Conservation (phyloP, 37 sponge, comb jelly and placozoan genomes). For the Hormiphora californensis region DNA sequence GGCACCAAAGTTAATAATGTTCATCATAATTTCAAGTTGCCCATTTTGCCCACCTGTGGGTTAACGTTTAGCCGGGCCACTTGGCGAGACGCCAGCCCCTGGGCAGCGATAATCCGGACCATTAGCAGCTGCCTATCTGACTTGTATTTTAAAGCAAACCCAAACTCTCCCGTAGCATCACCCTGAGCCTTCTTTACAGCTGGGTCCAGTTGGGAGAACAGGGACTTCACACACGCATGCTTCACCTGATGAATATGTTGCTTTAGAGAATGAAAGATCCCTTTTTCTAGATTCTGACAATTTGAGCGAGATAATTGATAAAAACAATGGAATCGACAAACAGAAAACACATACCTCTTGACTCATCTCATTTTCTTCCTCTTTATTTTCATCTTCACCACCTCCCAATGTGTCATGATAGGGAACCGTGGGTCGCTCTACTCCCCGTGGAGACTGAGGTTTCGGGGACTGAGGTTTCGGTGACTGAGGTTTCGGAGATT, state of each 20-base stretch:
- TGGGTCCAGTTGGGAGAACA: constrained; percentile 39
- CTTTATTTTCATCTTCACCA: too few relatives aligned
- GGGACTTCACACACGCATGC: constrained; percentile 14
- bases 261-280: neutral
- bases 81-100: constrained; percentile 18
- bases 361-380: too few relatives aligned
- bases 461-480: too few relatives aligned
- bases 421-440: too few relatives aligned
- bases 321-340: too few relatives aligned
- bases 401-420: too few relatives aligned
- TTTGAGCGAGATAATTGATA: too few relatives aligned
- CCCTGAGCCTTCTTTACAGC: constrained; percentile 37
- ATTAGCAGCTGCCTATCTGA: neutral
- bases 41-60: neutral
- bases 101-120: constrained; percentile 1
- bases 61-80: constrained; percentile 16
- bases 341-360: too few relatives aligned
- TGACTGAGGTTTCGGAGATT: neutral
- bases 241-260: neutral
- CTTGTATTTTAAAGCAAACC: neutral
- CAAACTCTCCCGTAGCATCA: constrained; percentile 11
- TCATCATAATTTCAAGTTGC: neutral
- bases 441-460: too few relatives aligned
- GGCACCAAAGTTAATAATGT: neutral
- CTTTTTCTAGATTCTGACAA: too few relatives aligned